These are phyloP conservation scores for Charina bottae DNA, from an alignment of 2,113 vertebrate species.

Conservation along the genomic window DNA sequence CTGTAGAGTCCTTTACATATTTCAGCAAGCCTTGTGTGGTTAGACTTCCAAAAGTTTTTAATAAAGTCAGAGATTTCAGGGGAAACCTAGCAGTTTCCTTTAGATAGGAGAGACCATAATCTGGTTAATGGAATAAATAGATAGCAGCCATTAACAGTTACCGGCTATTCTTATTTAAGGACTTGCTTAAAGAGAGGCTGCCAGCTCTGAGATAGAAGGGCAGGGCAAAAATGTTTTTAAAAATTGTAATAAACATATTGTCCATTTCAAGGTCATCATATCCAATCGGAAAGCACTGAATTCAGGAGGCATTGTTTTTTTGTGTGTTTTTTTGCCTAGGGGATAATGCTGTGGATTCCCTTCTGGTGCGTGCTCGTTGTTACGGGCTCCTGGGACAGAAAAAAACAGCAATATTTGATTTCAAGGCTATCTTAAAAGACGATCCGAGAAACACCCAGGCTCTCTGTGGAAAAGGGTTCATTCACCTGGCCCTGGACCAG, in stretches of 20 bases:
- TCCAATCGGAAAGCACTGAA: background rate
- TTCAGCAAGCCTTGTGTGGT: no score
- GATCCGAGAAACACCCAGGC: conserved; percentile 79
- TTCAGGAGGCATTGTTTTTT: background rate
- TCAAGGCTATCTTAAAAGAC: conserved; percentile 82
- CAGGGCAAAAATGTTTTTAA: background rate
- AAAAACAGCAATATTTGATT: conserved; percentile 93
- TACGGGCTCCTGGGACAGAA: conserved; percentile 86
- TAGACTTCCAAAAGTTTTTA: no score
- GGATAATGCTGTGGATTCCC: conserved; percentile 78
- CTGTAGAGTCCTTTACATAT: no score
- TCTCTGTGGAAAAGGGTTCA: conserved; percentile 87
- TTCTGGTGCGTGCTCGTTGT: conserved; percentile 86
- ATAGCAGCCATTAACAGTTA: no score
- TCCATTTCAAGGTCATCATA: background rate
- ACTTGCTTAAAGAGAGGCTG: no score
- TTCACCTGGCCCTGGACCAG: conserved; percentile 84
- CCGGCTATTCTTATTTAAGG: no score
- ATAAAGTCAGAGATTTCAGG: no score
- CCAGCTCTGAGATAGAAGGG: background rate
- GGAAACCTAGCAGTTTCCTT: no score
- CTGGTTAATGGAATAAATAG: no score
- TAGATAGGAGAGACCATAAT: no score
- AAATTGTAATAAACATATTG: background rate
- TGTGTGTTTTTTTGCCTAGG: conserved; percentile 69